Evolutionary conservation across 2,888 invertebrate species (phyloP).

Genomic region (Plebejus melissa): DNA sequence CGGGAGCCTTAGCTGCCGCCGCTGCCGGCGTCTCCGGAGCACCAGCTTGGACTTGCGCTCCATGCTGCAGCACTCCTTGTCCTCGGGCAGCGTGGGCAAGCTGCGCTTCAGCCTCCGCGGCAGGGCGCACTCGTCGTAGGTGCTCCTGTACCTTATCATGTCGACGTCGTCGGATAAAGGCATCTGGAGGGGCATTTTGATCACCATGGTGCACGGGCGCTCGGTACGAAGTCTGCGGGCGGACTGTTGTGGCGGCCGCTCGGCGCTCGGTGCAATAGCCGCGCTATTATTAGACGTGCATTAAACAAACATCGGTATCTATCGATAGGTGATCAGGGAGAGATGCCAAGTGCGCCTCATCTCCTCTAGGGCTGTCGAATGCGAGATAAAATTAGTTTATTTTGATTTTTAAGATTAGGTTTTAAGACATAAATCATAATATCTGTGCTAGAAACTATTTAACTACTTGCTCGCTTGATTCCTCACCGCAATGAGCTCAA

Average conservation of each 20-base stretch:
- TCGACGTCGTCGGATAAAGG: constrained; percentile 54
- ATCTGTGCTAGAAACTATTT: neutral
- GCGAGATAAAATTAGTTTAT: constrained; percentile 16
- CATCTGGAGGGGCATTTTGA: constrained; percentile 58
- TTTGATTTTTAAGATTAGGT: neutral
- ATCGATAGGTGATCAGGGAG: constrained; percentile 42
- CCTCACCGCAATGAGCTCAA: neutral
- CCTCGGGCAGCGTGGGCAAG: constrained; percentile 64
- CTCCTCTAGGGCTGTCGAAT: constrained; percentile 30
- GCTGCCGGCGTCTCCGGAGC: constrained; percentile 53
- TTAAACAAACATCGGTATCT: constrained; percentile 38
- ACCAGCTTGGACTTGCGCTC: constrained; percentile 56
- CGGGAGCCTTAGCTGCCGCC: constrained; percentile 58
- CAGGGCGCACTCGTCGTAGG: constrained; percentile 63
- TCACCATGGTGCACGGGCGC: constrained; percentile 58
- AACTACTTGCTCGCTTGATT: neutral
- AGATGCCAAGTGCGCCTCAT: constrained; percentile 43
- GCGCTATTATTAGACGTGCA: constrained; percentile 51
- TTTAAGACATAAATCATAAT: neutral
- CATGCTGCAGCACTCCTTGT: constrained; percentile 62
- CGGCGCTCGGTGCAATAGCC: constrained; percentile 34
- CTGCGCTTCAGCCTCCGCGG: constrained; percentile 59
- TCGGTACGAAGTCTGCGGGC: constrained; percentile 44
- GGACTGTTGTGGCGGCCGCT: constrained; percentile 42
- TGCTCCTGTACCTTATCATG: constrained; percentile 60